A percentile compares a stretch with the other conserved stretches of the same genome.
Conservation (phyloP, 2,113 vertebrate species). For the Ailurus styani region DNA sequence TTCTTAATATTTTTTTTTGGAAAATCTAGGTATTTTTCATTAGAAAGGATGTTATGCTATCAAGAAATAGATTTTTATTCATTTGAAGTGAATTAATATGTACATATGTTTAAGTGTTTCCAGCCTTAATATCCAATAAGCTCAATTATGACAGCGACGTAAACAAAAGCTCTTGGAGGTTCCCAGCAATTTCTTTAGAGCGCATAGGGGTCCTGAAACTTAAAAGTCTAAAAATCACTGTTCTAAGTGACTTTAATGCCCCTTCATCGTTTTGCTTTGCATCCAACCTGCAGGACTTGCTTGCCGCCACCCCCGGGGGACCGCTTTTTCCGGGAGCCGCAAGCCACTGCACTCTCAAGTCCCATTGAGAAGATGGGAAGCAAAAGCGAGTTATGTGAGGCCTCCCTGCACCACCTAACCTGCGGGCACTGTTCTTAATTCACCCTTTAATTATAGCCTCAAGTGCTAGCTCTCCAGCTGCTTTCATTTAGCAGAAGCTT, state of each 20-base stretch:
- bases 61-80: background rate
- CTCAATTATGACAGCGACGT: background rate
- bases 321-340: background rate
- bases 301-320: background rate
- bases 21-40: background rate
- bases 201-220: background rate
- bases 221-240: background rate
- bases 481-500: constrained; percentile 25
- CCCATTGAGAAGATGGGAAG: background rate
- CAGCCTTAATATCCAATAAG: background rate
- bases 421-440: background rate
- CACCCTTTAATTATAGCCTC: constrained; percentile 27
- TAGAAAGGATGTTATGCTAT: background rate
- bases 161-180: background rate
- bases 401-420: background rate
- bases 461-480: background rate
- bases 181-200: background rate
- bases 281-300: background rate
- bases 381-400: background rate
- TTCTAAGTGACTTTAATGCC: background rate
- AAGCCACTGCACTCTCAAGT: background rate
- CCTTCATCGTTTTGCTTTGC: background rate
- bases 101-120: background rate
- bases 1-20: background rate
- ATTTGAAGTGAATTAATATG: background rate